phyloP scores from a whole-genome alignment of 2,113 vertebrate genomes.

The Eclectus roratus region DNA sequence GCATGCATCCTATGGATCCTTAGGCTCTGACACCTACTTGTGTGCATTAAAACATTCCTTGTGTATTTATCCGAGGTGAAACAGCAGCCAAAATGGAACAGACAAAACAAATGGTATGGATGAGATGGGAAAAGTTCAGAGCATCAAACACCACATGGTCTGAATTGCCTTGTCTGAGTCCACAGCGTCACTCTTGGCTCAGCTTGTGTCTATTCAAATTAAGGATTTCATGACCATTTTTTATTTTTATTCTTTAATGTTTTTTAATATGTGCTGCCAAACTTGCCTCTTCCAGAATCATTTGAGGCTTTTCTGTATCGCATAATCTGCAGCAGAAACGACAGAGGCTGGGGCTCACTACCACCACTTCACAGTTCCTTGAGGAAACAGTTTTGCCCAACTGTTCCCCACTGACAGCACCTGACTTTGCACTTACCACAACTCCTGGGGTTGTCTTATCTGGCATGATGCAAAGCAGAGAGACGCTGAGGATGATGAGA shows the following conservation, averaged over 20 bases:
- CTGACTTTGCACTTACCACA: neutral
- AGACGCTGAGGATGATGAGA: neutral
- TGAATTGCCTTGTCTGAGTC: neutral
- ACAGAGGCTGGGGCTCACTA: neutral
- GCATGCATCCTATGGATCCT: neutral
- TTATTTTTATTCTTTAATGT: neutral
- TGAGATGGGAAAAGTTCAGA: neutral
- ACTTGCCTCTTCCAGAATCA: neutral
- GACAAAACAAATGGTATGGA: neutral
- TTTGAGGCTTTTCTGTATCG: neutral
- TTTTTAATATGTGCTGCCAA: neutral
- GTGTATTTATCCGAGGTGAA: neutral
- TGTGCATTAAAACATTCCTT: neutral
- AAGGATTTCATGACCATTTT: neutral
- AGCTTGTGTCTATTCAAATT: neutral
- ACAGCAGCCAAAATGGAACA: neutral
- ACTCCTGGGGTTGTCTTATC: neutral
- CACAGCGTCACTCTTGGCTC: neutral
- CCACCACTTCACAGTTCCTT: neutral
- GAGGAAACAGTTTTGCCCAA: neutral
- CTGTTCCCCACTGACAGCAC: neutral
- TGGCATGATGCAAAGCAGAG: neutral
- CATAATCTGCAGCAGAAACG: neutral
- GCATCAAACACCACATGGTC: neutral
- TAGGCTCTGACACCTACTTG: neutral